A percentile compares a stretch with the other conserved stretches of the same genome.
These are phyloP conservation scores for Streptopelia turtur DNA, from an alignment of 2,797 vertebrate genomes.

Conservation along the genomic window DNA sequence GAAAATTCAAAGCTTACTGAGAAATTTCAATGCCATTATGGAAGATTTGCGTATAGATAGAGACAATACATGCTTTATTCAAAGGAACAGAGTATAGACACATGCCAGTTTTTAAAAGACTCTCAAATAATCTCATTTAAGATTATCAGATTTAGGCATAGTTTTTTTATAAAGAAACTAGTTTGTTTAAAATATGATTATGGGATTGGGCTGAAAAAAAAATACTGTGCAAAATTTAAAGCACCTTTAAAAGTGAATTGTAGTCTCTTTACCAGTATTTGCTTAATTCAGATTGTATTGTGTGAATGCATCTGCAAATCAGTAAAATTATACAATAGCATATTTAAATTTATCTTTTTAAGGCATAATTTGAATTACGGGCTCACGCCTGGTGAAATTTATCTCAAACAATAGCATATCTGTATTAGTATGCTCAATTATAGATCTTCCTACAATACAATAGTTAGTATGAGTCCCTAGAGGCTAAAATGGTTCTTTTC, in stretches of 20 bases:
- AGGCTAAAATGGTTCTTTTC: slow-evolving; percentile 34
- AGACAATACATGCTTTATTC: not conserved
- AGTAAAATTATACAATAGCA: not conserved
- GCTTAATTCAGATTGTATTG: not conserved
- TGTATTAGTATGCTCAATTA: slow-evolving; percentile 40
- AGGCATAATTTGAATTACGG: not conserved
- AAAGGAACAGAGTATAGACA: not conserved
- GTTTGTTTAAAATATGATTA: not conserved
- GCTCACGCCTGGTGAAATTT: not conserved
- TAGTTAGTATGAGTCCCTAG: not conserved
- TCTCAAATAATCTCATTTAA: not conserved
- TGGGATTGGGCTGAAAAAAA: not conserved
- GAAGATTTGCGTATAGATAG: not conserved
- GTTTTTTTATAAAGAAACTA: not conserved
- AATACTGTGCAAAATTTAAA: not conserved
- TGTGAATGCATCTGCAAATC: not conserved
- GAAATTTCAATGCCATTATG: not conserved
- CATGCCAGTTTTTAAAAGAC: not conserved
- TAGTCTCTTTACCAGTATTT: not conserved
- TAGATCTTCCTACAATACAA: not conserved
- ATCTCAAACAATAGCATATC: not conserved
- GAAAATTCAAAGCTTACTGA: not conserved
- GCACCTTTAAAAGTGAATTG: not conserved
- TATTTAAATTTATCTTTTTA: slow-evolving; percentile 19
- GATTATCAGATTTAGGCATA: not conserved